A percentile compares a stretch with the other conserved stretches of the same genome.
These are phyloP conservation scores for Tenthredo distinguenda DNA, from an alignment of 2,888 invertebrate genomes.

Conservation along the genomic window DNA sequence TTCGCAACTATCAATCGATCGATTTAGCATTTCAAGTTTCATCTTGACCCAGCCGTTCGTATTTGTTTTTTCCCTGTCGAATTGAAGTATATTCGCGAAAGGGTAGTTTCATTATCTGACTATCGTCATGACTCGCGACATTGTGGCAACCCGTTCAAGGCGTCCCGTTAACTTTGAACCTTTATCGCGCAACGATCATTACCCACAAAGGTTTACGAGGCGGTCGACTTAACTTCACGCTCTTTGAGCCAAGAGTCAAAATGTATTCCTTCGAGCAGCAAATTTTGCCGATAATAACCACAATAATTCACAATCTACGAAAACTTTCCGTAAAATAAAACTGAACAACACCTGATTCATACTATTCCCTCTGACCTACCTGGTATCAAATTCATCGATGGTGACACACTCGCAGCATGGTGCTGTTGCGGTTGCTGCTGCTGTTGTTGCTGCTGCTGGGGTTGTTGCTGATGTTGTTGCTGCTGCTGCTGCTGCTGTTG, in stretches of 20 bases:
- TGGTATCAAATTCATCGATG: conserved; percentile 1
- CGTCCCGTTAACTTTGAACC: conserved; percentile 17
- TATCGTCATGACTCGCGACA: not conserved
- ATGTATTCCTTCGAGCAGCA: not conserved
- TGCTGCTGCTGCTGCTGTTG: conserved; percentile 37
- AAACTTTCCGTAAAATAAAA: conserved; percentile 24
- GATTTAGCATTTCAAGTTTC: not conserved
- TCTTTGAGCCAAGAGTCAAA: not conserved
- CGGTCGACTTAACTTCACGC: not conserved
- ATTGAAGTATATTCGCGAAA: not conserved
- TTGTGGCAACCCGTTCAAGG: not conserved
- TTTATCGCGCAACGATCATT: conserved; percentile 31
- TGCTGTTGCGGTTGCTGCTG: conserved; percentile 41
- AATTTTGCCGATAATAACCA: not conserved
- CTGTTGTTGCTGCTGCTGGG: conserved; percentile 48
- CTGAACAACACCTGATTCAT: too few species aligned
- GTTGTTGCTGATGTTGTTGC: conserved; percentile 47
- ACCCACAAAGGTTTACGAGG: conserved; percentile 1
- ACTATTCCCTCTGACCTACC: not conserved
- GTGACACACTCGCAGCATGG: conserved; percentile 33
- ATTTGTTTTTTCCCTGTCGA: not conserved
- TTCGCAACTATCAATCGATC: not conserved
- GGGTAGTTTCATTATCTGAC: conserved; percentile 6
- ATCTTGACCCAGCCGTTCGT: not conserved
- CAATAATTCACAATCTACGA: not conserved